Conservation (phyloP, 2,888 invertebrate genomes). For the Drosophila multiciliata region DNA sequence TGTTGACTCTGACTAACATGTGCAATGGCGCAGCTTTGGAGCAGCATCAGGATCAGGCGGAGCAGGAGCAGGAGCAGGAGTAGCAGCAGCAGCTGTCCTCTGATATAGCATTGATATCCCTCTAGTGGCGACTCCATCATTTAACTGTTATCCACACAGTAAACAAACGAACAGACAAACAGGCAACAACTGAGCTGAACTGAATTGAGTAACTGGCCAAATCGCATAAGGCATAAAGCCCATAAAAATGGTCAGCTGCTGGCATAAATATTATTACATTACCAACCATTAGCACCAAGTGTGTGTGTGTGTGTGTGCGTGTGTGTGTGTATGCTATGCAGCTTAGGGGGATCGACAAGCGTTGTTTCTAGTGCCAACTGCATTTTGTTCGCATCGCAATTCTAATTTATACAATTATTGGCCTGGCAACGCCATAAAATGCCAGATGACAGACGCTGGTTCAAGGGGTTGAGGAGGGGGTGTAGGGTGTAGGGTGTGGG, state of each 20-base stretch:
- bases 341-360: constrained; percentile 21
- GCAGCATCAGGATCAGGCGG: background rate
- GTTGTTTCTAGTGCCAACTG: constrained; percentile 38
- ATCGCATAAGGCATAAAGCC: constrained; percentile 68
- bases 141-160: constrained; percentile 54
- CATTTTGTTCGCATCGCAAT: constrained; percentile 62
- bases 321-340: constrained; percentile 12
- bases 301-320: background rate
- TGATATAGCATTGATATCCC: constrained; percentile 51
- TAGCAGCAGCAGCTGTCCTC: constrained; percentile 37
- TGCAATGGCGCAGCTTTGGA: constrained; percentile 48
- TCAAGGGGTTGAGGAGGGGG: background rate
- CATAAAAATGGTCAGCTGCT: constrained; percentile 67
- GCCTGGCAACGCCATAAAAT: constrained; percentile 57
- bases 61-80: background rate
- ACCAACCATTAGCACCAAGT: constrained; percentile 51
- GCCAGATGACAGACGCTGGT: constrained; percentile 45
- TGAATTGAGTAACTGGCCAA: constrained; percentile 77
- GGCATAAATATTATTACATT: constrained; percentile 80
- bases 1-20: constrained; percentile 61
- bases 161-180: constrained; percentile 29
- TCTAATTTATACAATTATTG: constrained; percentile 76
- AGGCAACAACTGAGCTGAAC: constrained; percentile 9
- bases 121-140: constrained; percentile 44
- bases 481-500: no score